These are phyloP conservation scores for Drosophila fuyamai DNA, from an alignment of 1,140 invertebrate species.

Conservation along the genomic window DNA sequence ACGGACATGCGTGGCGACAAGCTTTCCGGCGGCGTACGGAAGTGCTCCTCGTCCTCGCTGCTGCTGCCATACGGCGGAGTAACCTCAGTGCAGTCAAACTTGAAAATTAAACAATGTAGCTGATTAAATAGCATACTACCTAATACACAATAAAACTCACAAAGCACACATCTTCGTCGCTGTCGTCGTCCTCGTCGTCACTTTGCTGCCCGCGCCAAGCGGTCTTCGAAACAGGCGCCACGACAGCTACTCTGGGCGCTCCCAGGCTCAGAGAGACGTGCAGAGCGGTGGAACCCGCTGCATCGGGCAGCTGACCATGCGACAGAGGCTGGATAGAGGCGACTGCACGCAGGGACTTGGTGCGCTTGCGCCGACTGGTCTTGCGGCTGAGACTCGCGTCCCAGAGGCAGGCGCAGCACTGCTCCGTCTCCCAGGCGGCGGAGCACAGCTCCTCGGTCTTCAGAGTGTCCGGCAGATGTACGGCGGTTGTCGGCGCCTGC, in stretches of 20 bases:
- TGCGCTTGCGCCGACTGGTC: conserved; percentile 77
- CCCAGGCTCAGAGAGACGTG: neutral
- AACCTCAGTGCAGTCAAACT: conserved; percentile 27
- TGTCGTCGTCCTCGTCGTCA: conserved; percentile 6
- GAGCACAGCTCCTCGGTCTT: conserved; percentile 86
- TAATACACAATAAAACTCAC: neutral
- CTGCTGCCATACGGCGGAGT: conserved; percentile 1
- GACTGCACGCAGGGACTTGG: conserved; percentile 55
- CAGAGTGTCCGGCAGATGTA: conserved; percentile 63
- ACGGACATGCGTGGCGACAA: conserved; percentile 60
- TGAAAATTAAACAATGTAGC: neutral
- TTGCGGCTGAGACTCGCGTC: conserved; percentile 81
- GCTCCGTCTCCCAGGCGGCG: conserved; percentile 85
- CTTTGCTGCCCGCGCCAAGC: neutral
- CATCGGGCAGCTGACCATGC: no score
- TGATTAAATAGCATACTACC: no score
- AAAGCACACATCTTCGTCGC: neutral
- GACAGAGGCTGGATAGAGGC: neutral
- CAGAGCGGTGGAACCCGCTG: neutral
- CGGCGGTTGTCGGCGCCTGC: conserved; percentile 11
- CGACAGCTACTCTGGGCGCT: neutral
- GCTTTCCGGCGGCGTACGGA: conserved; percentile 86
- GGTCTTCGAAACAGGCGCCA: neutral
- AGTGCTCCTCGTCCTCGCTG: conserved; percentile 50
- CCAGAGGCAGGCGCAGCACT: conserved; percentile 85